These are phyloP conservation scores for Ceratina calcarata DNA, from an alignment of 1,140 invertebrate genomes.

Conservation along the genomic window DNA sequence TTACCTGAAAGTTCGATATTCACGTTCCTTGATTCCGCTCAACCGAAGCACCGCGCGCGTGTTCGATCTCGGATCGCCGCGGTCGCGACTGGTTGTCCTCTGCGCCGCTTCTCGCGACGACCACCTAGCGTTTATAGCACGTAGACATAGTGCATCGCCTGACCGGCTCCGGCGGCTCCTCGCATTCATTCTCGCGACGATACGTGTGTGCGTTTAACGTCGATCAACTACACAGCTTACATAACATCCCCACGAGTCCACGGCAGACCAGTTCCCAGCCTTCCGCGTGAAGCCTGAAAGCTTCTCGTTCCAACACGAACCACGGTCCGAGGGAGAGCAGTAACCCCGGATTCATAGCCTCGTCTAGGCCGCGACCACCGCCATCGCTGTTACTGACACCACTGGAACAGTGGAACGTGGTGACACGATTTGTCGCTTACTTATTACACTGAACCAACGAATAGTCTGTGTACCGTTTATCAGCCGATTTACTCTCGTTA, in stretches of 20 bases:
- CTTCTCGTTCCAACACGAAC: slow-evolving; percentile 18
- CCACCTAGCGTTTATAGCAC: slow-evolving; percentile 2
- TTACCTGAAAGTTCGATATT: slow-evolving; percentile 56
- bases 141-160: not conserved
- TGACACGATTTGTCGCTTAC: slow-evolving; percentile 10
- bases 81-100: not conserved
- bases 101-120: no score
- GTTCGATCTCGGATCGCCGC: not conserved
- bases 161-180: not conserved
- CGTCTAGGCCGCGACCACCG: not conserved
- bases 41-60: not conserved
- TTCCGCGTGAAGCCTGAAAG: slow-evolving; percentile 52
- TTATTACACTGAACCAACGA: not conserved
- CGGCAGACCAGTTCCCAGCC: slow-evolving; percentile 48
- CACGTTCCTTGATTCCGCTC: not conserved
- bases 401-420: not conserved
- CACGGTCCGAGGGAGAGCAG: slow-evolving; percentile 22
- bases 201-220: slow-evolving; percentile 31
- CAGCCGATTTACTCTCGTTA: slow-evolving; percentile 44
- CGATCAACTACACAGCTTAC: slow-evolving; percentile 47
- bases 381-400: not conserved
- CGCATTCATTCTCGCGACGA: not conserved
- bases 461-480: slow-evolving; percentile 39
- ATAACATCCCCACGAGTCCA: slow-evolving; percentile 59
- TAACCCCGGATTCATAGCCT: slow-evolving; percentile 35